A percentile compares a stretch with the other conserved stretches of the same genome.
These are phyloP conservation scores for Drosophila sproati DNA, from an alignment of 1,140 invertebrate species.

Conservation along the genomic window DNA sequence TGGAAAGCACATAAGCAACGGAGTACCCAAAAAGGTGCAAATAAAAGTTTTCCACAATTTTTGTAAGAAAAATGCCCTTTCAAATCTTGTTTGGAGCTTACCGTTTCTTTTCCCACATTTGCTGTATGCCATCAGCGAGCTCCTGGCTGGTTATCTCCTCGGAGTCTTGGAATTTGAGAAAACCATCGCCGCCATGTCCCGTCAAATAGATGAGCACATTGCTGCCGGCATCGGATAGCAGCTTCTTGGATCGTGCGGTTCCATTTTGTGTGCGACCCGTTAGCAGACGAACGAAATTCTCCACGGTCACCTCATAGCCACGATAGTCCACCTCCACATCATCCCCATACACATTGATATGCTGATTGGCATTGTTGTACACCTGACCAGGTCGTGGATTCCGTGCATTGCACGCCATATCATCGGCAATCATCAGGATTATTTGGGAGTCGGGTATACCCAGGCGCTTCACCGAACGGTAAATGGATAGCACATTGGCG, in stretches of 20 bases:
- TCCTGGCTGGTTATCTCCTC: conserved; percentile 99
- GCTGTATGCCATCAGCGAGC: conserved; percentile 99
- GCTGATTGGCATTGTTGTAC: conserved; percentile 98
- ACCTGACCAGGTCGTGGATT: conserved; percentile 99
- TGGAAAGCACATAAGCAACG: neutral
- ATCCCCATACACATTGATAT: conserved; percentile 99
- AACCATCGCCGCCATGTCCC: conserved; percentile 99
- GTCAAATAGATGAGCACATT: conserved; percentile 99
- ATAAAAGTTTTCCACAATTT: too few relatives aligned
- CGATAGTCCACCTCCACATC: conserved; percentile 99
- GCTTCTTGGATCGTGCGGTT: conserved; percentile 97
- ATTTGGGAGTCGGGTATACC: conserved; percentile 99
- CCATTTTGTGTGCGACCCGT: conserved; percentile 95
- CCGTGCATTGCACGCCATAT: conserved; percentile 99
- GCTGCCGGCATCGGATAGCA: conserved; percentile 98
- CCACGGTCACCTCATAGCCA: conserved; percentile 98
- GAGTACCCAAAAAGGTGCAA: too few relatives aligned
- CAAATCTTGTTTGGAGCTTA: conserved; percentile 65
- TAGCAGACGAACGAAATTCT: conserved; percentile 98
- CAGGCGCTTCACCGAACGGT: conserved; percentile 97
- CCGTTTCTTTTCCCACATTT: conserved; percentile 99
- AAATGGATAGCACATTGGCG: conserved; percentile 99
- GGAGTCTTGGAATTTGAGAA: conserved; percentile 99
- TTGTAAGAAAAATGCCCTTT: neutral
- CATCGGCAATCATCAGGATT: conserved; percentile 99